Conservation (phyloP, 1,140 invertebrate species). For the Psix sp. region DNA sequence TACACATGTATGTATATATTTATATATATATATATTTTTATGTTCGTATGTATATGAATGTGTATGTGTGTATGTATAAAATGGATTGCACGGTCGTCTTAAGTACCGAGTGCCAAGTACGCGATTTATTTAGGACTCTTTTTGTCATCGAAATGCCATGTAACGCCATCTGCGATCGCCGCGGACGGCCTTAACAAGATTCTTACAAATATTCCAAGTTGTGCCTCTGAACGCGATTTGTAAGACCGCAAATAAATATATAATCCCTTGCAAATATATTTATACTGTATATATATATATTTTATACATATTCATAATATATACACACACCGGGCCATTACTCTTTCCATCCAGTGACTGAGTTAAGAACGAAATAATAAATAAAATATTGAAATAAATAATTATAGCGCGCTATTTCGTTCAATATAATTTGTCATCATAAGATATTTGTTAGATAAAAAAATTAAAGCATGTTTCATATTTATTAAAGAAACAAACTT, state of each 20-base stretch:
- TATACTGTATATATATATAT: constrained; percentile 28
- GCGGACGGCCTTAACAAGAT: constrained; percentile 30
- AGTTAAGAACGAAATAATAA: no score
- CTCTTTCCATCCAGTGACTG: no score
- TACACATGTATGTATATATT: constrained; percentile 29
- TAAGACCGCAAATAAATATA: constrained; percentile 38
- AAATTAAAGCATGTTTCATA: no score
- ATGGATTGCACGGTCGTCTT: constrained; percentile 53
- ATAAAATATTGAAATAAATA: no score
- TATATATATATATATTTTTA: constrained; percentile 29
- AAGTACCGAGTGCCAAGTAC: constrained; percentile 62
- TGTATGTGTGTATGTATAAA: constrained; percentile 43
- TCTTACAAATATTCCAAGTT: constrained; percentile 53
- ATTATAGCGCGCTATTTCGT: no score
- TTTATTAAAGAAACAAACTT: no score
- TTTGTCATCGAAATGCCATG: constrained; percentile 50
- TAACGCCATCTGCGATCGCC: constrained; percentile 32
- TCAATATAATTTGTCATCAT: no score
- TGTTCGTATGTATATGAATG: constrained; percentile 22
- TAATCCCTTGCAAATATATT: constrained; percentile 15
- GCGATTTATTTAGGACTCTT: constrained; percentile 45
- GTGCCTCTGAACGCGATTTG: constrained; percentile 16
- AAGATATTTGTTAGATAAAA: no score
- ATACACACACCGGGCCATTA: constrained; percentile 20
- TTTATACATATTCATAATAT: constrained; percentile 14